Evolutionary conservation across 2,888 invertebrate species (phyloP), one percentile per base, ranked within the genome.

Genomic region (Parochlus steinenii): DNA sequence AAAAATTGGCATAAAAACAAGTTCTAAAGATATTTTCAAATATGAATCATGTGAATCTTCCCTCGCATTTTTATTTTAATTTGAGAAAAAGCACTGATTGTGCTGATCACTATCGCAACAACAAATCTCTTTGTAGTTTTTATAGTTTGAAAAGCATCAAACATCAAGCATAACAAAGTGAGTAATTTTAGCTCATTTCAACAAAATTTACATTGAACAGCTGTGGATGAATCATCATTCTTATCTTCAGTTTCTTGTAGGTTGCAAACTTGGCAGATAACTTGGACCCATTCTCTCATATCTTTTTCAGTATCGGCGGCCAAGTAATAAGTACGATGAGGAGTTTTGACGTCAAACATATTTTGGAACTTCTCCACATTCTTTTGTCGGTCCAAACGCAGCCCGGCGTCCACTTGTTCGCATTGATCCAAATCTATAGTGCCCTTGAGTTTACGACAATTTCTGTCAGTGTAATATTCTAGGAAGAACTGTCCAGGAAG

Each of bases 241-340:
- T 36, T 36, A 39, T 71, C 71, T 8, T 71, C 70, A 6, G 71
- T 71, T 3, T 82, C 73, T 51, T 82, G 76, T 40, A 89, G 61
- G 31, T 86, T 83, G 56, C 92, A 93, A 26, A 89, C 87, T 56
- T 79, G 74, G 56, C 93, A 93, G 45, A 95, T 82, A 40, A 81
- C 85, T 50, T 83, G 80, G 7, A 93, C 92, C 95, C 95, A 95
- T 54, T 78, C 78, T 46, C 79, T 80, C 92, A 95, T 92, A 49
- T 92, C 90, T 29, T 71, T 68, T 53, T 90, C 89, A 20, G 79
- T 78, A 47, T 90, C 89, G 1, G 92, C 89, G 39, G 90, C 90
- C 45, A 95, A 65, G 56, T 87, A 92, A 55, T 92, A 95, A 20
- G 78, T 82, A 45, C 93, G 69, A 43, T 80, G 78, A 22, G 85